Evolutionary conservation across 2,113 vertebrate species (phyloP), one percentile per base, ranked within the genome.

Genomic region (Cryptotis parvus): DNA sequence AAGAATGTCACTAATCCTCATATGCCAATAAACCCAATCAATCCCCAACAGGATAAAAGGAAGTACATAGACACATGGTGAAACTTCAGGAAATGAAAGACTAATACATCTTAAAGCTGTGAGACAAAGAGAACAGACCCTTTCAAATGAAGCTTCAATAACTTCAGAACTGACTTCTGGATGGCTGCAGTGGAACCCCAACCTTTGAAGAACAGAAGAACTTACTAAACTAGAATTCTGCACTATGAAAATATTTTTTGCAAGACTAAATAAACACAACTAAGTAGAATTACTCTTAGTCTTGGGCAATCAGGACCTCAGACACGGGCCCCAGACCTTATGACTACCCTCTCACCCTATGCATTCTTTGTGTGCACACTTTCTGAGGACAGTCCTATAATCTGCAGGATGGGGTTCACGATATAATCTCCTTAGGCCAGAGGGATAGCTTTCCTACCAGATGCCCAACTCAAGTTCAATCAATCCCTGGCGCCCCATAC

Each of bases 321-420:
- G 22, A 1, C 7, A 0, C 18, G n/a, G 4, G 37, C 18, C 6
- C 11, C 0, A 24, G 12, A 39, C 7, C 39, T 58, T 77, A 29
- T 9, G n/a, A 4, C 39, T 24, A 9, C 9, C 45, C n/a, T 68
- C 27, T 72, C 35, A n/a, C 0, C 35, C 1, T 35, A 9, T n/a
- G 20, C 26, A 45, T 11, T 11, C 11, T 11, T 45, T 45, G 11
- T 45, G 43, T 45, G 43, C 6, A 45, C 43, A 45, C 43, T 45
- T 45, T 45, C 43, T 45, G 43, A 11, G 43, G 11, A 45, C 11
- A 45, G 43, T 45, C 43, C 6, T 45, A 7, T 45, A 45, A 45
- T 45, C 43, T 45, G 6, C 43, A 45, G 43, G 43, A 45, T 45
- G 43, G 43, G 43, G 43, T 45, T 45, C 43, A 45, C 43, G 11